These are phyloP conservation scores for Apodemus speciosus DNA, from an alignment of 2,113 vertebrate genomes.

Conservation along the genomic window DNA sequence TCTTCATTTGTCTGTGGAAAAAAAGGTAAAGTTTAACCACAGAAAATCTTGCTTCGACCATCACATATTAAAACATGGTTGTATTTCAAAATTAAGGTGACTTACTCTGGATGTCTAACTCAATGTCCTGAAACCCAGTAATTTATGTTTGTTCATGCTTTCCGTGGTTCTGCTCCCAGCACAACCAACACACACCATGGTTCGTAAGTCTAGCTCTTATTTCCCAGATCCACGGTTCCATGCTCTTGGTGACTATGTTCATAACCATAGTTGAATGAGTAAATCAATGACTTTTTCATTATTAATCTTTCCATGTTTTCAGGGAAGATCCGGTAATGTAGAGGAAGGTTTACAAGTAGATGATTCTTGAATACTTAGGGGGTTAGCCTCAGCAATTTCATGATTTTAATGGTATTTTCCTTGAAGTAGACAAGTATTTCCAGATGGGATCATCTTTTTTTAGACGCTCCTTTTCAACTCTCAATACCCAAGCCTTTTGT, in stretches of 20 bases:
- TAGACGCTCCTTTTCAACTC: not conserved
- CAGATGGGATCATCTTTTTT: not conserved
- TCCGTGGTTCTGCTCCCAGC: not conserved
- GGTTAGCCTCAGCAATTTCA: constrained; percentile 21
- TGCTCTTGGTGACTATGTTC: not conserved
- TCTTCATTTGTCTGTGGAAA: not conserved
- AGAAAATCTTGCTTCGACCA: not conserved
- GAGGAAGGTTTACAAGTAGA: constrained; percentile 16
- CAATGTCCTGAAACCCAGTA: not conserved
- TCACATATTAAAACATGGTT: not conserved
- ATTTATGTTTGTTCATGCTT: constrained; percentile 28
- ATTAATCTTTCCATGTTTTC: constrained; percentile 38
- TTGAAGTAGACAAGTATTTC: constrained; percentile 46
- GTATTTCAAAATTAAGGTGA: constrained; percentile 22
- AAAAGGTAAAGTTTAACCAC: not conserved
- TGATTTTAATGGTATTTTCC: constrained; percentile 7
- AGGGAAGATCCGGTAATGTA: not conserved
- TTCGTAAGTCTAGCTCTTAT: not conserved
- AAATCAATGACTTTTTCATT: not conserved
- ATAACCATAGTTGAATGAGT: not conserved
- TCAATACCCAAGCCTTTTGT: not conserved
- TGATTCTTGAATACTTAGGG: constrained; percentile 26
- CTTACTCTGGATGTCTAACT: not conserved
- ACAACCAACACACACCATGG: not conserved
- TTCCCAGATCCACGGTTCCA: not conserved